A percentile compares a stretch with the other conserved stretches of the same genome.
Conservation (phyloP, 2,888 invertebrate genomes). For the Hirtodrosophila alboralis region DNA sequence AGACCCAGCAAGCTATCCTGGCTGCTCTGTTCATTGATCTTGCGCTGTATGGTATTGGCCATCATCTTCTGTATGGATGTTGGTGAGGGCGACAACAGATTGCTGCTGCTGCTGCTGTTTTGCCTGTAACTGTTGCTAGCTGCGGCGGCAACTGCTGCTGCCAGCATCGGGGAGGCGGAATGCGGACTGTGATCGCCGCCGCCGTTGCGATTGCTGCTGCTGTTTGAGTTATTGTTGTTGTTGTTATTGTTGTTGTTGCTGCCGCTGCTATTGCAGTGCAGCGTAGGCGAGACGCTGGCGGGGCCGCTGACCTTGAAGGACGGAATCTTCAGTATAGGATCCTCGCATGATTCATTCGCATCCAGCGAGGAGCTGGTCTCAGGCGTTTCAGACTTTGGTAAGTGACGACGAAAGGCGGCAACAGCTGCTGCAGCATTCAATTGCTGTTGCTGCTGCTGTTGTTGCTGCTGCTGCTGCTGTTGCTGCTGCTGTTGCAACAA, state of each 20-base stretch:
- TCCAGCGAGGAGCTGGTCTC: slow-evolving; percentile 84
- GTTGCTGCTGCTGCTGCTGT: slow-evolving; percentile 79
- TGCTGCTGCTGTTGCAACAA: slow-evolving; percentile 74
- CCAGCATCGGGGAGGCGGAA: slow-evolving; percentile 78
- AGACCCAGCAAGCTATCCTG: slow-evolving; percentile 78
- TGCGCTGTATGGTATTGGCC: slow-evolving; percentile 95
- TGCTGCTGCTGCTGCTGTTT: slow-evolving; percentile 63
- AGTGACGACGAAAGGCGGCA: slow-evolving; percentile 74
- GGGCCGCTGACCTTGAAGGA: slow-evolving; percentile 90
- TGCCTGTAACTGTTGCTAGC: slow-evolving; percentile 77
- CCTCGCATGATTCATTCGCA: slow-evolving; percentile 85
- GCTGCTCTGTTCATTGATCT: slow-evolving; percentile 85
- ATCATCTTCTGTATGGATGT: slow-evolving; percentile 93
- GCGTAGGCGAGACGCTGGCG: slow-evolving; percentile 76
- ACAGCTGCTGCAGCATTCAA: slow-evolving; percentile 34
- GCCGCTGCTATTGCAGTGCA: slow-evolving; percentile 47
- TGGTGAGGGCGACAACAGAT: slow-evolving; percentile 85
- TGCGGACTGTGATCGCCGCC: slow-evolving; percentile 84
- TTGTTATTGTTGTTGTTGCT: slow-evolving; percentile 65
- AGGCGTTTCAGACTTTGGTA: slow-evolving; percentile 84
- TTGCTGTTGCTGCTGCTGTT: slow-evolving; percentile 78
- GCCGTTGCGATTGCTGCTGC: slow-evolving; percentile 83
- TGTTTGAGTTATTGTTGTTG: slow-evolving; percentile 71
- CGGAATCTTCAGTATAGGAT: slow-evolving; percentile 95
- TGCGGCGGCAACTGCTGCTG: slow-evolving; percentile 76